Evolutionary conservation across 2,797 vertebrate species (phyloP).

Genomic region (Rhodeus uyekii): DNA sequence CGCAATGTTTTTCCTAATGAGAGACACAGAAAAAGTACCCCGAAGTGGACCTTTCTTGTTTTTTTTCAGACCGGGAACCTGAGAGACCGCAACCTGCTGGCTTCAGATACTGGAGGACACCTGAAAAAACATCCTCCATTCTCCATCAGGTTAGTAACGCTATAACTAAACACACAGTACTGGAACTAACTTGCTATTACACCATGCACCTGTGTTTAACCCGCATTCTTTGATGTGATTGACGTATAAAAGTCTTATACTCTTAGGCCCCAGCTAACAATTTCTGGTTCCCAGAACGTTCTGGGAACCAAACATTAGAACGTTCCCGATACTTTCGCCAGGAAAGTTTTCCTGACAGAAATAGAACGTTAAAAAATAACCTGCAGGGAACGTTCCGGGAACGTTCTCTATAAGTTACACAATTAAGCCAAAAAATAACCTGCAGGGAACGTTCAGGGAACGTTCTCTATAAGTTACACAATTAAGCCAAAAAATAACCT

Average conservation of each 20-base stretch:
- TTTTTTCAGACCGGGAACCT: background rate
- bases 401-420: too few relatives aligned
- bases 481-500: too few relatives aligned
- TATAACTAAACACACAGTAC: background rate
- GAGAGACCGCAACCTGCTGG: background rate
- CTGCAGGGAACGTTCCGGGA: too few relatives aligned
- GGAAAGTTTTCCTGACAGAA: too few relatives aligned
- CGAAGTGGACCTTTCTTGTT: background rate
- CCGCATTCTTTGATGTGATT: background rate
- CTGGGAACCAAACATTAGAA: too few relatives aligned
- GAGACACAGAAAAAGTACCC: background rate
- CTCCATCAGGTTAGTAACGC: constrained; percentile 3
- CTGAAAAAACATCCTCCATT: background rate
- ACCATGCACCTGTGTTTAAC: background rate
- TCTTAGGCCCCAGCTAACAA: too few relatives aligned
- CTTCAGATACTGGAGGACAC: constrained; percentile 4
- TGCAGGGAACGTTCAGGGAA: too few relatives aligned
- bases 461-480: too few relatives aligned
- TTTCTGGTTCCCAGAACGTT: too few relatives aligned
- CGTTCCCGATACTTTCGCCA: too few relatives aligned
- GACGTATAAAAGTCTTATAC: background rate
- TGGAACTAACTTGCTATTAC: background rate
- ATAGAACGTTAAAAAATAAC: too few relatives aligned
- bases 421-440: too few relatives aligned
- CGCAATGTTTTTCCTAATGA: background rate